Conservation (phyloP, 2,888 invertebrate genomes). For the Drosophila paucipuncta region DNA sequence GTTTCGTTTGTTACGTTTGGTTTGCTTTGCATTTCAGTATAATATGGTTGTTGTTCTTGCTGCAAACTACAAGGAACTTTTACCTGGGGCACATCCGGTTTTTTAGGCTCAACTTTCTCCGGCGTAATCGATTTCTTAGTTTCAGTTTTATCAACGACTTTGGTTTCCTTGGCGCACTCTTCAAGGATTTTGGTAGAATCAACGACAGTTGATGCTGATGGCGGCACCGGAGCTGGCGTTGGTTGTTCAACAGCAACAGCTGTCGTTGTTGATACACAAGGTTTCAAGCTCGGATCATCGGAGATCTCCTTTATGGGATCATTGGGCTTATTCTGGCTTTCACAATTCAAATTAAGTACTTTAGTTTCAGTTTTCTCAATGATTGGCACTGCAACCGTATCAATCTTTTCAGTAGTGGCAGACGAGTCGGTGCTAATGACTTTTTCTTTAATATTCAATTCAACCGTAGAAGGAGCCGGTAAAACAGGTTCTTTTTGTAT, state of each 20-base stretch:
- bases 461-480: conserved; percentile 7
- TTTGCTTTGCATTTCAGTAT: conserved; percentile 27
- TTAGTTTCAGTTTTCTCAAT: conserved; percentile 30
- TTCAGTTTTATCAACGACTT: conserved; percentile 5
- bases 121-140: not conserved
- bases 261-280: not conserved
- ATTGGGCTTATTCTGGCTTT: not conserved
- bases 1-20: conserved; percentile 18
- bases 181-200: conserved; percentile 9
- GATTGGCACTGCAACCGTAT: conserved; percentile 14
- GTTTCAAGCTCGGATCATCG: conserved; percentile 20
- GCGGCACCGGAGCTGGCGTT: not conserved
- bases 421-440: not conserved
- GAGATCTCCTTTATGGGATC: not conserved
- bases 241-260: conserved; percentile 1
- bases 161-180: conserved; percentile 1
- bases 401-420: conserved; percentile 6
- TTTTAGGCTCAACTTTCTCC: conserved; percentile 8
- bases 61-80: conserved; percentile 12
- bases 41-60: conserved; percentile 14
- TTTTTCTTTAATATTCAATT: conserved; percentile 8
- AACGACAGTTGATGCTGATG: not conserved
- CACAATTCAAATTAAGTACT: conserved; percentile 1
- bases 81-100: conserved; percentile 6
- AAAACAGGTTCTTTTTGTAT: not conserved